Percentiles rank a stretch among this genome's conserved stretches.
Conservation (phyloP, 2,888 invertebrate genomes). For the Phlogophora meticulosa region DNA sequence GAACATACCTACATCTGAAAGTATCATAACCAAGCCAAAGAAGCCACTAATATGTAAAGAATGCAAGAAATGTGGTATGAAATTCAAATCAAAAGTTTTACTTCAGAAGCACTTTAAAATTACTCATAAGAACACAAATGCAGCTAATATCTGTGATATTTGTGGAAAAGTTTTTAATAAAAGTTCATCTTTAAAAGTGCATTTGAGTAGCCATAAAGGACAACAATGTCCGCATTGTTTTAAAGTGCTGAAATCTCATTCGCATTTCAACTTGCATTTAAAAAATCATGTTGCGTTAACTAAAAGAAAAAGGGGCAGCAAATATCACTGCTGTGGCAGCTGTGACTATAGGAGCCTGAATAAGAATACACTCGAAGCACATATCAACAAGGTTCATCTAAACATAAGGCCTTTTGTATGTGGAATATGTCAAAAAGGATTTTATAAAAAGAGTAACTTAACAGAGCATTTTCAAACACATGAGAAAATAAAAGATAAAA, state of each 20-base stretch:
- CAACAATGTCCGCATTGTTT: constrained; percentile 74
- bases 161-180: constrained; percentile 71
- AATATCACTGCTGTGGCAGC: constrained; percentile 67
- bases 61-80: constrained; percentile 54
- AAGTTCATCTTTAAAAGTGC: constrained; percentile 64
- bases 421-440: constrained; percentile 75
- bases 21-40: constrained; percentile 31
- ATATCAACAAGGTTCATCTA: constrained; percentile 78
- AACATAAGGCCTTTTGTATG: constrained; percentile 74
- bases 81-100: constrained; percentile 55
- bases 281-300: constrained; percentile 64
- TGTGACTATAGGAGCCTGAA: constrained; percentile 75
- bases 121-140: constrained; percentile 52
- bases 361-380: constrained; percentile 76
- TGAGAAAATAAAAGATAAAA: constrained; percentile 68
- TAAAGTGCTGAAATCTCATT: constrained; percentile 73
- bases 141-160: constrained; percentile 69
- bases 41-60: not conserved
- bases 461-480: constrained; percentile 75
- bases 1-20: constrained; percentile 40
- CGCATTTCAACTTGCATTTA: constrained; percentile 71
- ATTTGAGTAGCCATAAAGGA: constrained; percentile 68
- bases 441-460: constrained; percentile 79
- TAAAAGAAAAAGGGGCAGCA: constrained; percentile 59
- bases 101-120: constrained; percentile 60